Evolutionary conservation across 2,113 vertebrate genomes (phyloP), one percentile per base, ranked within the genome.

Genomic region (Tragelaphus buxtoni): DNA sequence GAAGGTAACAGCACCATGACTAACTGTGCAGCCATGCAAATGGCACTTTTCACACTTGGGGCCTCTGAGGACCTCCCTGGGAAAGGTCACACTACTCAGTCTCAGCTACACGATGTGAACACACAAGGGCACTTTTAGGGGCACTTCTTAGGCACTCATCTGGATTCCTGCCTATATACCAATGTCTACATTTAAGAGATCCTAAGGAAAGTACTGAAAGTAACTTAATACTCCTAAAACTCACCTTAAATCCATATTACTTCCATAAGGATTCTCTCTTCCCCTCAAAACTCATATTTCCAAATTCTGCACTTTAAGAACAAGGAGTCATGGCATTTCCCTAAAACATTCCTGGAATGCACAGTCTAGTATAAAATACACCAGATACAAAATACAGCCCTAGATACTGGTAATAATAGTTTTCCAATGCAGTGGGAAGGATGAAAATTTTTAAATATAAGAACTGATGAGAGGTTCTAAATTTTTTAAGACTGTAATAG

Each of bases 141-240:
- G 55, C 39, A 22, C n/a, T 87, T 51, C n/a, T 61, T 45, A 84
- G 69, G 80, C 72, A 90, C 4, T 22, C 16, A 88, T 56, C 49
- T 95, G 20, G 49, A 82, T 58, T 93, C 69, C 60, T 45, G 39
- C 9, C 39, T 89, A 11, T 16, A 1, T 58, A 24, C 55, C 22
- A 39, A 58, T 90, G 35, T 92, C 45, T 55, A 17, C n/a, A 86
- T 86, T 88, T 91, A 94, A n/a, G 82, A 94, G 61, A 89, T 42
- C 86, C 49, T 45, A 76, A 7, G 24, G 42, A 72, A 65, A 72
- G 45, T 49, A 30, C 4, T 81, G 24, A 28, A 55, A 91, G 8
- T n/a, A 79, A 69, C 42, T 86, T 32, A 74, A 51, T 30, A 56
- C 4, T 95, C 49, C 91, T 96, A 90, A 88, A 96, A 90, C 47